Base-by-base conservation (phyloP, 2,113 vertebrate genomes). In the Amblyornis subalaris region DNA sequence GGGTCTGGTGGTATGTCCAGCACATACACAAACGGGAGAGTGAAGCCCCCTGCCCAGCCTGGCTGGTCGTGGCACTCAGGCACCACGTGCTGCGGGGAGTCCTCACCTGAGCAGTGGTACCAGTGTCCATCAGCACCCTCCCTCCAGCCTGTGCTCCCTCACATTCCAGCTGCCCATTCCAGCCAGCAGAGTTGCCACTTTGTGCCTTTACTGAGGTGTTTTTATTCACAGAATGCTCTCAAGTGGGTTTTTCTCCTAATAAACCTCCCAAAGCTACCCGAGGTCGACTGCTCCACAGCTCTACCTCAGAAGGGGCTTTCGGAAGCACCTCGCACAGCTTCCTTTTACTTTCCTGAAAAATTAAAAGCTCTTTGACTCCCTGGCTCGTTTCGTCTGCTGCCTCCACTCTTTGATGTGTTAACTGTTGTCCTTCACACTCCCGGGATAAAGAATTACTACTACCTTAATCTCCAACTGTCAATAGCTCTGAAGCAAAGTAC, bases 401-500 rank as follows among this genome's bases (percentile, higher is more conserved):
- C 90, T 94, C 86, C 38, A 48, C 85, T 92, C 95, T 94, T 95
- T 95, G 97, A 95, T 96, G 96, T 93, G 94, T 97, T 96, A 97
- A 97, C 96, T 96, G 92, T 96, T 96, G 96, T 96, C 97, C 95
- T 95, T 94, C 95, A 93, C 93, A 95, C 96, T 96, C 97, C 83
- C 18, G 67, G 97, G 97, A 97, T 97, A 95, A 97, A 97, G 97
- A 96, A 93, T 94, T 95, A 95, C 95, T 91, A 97, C 97, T 95
- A 95, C 98, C 97, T 98, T 98, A 98, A 98, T 97, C 97, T 98
- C 97, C 91, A 92, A 94, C 96, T 98, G 98, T 98, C 98, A 98
- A 98, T 97, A 98, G 97, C 97, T 97, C 94, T 95, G 96, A 97
- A 95, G 97, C 97, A 97, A 98, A 98, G 97, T 97, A 98, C 98